Conservation (phyloP, 2,113 vertebrate species). For the Symphodus melops region DNA sequence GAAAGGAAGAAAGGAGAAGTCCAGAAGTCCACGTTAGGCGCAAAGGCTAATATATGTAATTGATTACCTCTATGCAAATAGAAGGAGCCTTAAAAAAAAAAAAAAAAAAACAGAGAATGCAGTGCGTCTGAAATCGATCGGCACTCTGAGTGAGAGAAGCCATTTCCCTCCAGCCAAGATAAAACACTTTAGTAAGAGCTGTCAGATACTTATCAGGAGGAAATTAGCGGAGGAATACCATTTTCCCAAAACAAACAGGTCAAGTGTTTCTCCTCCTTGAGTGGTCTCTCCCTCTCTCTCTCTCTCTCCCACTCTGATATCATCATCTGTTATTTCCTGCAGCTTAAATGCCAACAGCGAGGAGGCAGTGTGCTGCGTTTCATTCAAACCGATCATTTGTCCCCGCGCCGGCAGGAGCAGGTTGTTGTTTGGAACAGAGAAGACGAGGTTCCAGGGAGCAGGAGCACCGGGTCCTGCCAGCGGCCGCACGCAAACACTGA, state of each 20-base stretch:
- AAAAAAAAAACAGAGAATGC: constrained; percentile 68
- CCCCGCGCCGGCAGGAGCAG: constrained; percentile 14
- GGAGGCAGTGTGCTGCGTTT: constrained; percentile 52
- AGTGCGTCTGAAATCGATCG: constrained; percentile 75
- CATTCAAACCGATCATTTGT: constrained; percentile 68
- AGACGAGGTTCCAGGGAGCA: constrained; percentile 57
- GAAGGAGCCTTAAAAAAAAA: constrained; percentile 68
- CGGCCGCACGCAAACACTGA: constrained; percentile 55
- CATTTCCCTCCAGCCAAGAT: constrained; percentile 79
- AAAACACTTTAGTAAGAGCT: constrained; percentile 81
- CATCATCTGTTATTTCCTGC: constrained; percentile 74
- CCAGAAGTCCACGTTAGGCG: constrained; percentile 53
- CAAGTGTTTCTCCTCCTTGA: constrained; percentile 71
- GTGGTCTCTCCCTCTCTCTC: constrained; percentile 36
- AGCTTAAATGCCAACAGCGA: constrained; percentile 72
- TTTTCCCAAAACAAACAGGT: constrained; percentile 83
- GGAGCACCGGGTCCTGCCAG: constrained; percentile 44
- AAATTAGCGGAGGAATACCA: constrained; percentile 82
- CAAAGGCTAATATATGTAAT: constrained; percentile 73
- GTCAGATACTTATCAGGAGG: constrained; percentile 84
- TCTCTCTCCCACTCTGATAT: constrained; percentile 57
- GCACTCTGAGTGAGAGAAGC: constrained; percentile 67
- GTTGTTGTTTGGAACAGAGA: constrained; percentile 58
- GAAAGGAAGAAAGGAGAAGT: constrained; percentile 22
- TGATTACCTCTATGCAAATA: constrained; percentile 82